Evolutionary conservation across 2,888 invertebrate species (phyloP).

Genomic region (Ochlodes sylvanus): DNA sequence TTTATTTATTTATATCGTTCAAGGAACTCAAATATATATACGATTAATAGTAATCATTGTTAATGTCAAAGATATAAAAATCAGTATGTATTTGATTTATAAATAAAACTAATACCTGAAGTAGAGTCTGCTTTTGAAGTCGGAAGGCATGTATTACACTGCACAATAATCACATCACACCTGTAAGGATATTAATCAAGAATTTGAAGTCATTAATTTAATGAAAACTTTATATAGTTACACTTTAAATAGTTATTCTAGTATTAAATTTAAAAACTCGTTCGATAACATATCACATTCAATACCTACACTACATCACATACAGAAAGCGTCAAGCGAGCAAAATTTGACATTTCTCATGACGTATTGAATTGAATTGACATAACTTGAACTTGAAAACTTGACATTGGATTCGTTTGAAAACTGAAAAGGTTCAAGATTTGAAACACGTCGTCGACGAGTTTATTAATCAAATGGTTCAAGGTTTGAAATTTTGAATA

Average conservation of each 20-base stretch:
- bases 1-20: neutral
- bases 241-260: too few species aligned
- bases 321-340: neutral
- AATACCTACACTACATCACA: too few species aligned
- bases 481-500: too few species aligned
- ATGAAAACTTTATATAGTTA: neutral
- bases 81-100: neutral
- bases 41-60: neutral
- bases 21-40: slow-evolving; percentile 8
- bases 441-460: too few species aligned
- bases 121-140: slow-evolving; percentile 25
- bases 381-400: too few species aligned
- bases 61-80: too few species aligned
- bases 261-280: neutral
- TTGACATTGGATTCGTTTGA: too few species aligned
- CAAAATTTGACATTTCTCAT: neutral
- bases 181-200: neutral
- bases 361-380: too few species aligned
- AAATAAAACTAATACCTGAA: slow-evolving; percentile 21
- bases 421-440: too few species aligned
- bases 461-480: too few species aligned
- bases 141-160: slow-evolving; percentile 23
- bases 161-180: slow-evolving; percentile 18
- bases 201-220: neutral
- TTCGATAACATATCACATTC: neutral